These are phyloP conservation scores for Piprites chloris DNA, from an alignment of 2,113 vertebrate genomes.

Conservation along the genomic window DNA sequence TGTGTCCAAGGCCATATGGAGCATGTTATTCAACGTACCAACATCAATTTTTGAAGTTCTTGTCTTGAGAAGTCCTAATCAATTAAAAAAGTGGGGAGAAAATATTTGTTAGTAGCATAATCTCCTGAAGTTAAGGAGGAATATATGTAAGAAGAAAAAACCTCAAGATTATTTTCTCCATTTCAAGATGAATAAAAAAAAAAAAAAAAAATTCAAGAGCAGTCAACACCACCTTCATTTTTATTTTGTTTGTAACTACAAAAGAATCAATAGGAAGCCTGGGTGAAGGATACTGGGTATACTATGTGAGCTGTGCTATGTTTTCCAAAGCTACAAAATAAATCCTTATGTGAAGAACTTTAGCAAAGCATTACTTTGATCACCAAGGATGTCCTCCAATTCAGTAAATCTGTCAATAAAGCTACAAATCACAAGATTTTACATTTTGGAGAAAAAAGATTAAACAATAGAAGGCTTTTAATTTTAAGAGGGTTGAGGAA, in stretches of 20 bases:
- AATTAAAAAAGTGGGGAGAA: not conserved
- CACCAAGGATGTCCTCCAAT: not conserved
- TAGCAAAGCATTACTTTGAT: not conserved
- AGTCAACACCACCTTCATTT: not conserved
- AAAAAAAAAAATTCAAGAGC: not conserved
- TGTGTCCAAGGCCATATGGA: not conserved
- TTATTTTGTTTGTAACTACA: not conserved
- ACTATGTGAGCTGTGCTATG: not conserved
- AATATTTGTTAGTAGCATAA: not conserved
- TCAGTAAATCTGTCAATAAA: not conserved
- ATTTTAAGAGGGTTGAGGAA: not conserved
- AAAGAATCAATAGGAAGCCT: not conserved
- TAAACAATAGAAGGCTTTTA: not conserved
- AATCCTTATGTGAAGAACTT: not conserved
- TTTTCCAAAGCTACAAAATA: not conserved
- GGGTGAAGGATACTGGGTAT: not conserved
- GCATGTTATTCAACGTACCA: not conserved
- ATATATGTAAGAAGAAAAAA: not conserved
- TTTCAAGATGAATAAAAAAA: not conserved
- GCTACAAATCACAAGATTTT: not conserved
- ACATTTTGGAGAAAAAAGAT: not conserved
- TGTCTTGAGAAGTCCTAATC: not conserved
- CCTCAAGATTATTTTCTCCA: not conserved
- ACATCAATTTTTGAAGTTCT: not conserved
- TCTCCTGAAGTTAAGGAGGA: not conserved